Evolutionary conservation across 2,113 vertebrate genomes (phyloP).

Genomic region (Tupaia chinensis): DNA sequence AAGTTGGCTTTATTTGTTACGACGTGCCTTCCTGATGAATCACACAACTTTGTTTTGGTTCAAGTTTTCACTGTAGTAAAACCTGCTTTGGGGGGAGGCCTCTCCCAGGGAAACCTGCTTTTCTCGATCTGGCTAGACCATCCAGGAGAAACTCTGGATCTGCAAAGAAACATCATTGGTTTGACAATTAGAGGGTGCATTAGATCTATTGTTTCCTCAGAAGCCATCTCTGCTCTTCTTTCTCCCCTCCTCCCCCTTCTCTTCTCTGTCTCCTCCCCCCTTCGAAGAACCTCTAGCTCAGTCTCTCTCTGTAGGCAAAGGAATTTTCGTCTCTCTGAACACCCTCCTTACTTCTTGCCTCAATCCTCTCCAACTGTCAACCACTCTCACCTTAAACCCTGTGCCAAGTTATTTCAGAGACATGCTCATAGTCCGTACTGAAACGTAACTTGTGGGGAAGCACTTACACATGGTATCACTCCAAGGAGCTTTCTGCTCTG

Average conservation of each 20-base stretch:
- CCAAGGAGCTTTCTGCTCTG: constrained; percentile 19
- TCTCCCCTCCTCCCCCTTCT: not conserved
- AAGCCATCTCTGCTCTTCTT: constrained; percentile 37
- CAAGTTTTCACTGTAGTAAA: constrained; percentile 80
- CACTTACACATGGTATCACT: not conserved
- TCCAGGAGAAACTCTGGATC: constrained; percentile 57
- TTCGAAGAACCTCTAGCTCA: constrained; percentile 50
- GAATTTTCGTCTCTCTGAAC: not conserved
- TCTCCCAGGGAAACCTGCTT: constrained; percentile 67
- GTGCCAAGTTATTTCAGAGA: constrained; percentile 34
- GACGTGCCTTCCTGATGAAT: constrained; percentile 79
- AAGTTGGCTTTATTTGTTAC: constrained; percentile 83
- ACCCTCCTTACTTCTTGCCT: constrained; percentile 29
- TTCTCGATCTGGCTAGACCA: constrained; percentile 56
- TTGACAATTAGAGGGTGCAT: constrained; percentile 60
- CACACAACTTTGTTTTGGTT: constrained; percentile 82
- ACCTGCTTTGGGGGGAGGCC: constrained; percentile 55
- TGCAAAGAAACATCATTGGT: constrained; percentile 32
- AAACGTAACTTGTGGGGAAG: constrained; percentile 41
- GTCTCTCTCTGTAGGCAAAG: constrained; percentile 55
- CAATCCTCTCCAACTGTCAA: not conserved
- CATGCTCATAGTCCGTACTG: not conserved
- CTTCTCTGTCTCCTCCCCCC: not conserved
- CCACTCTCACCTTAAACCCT: constrained; percentile 38
- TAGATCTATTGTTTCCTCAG: constrained; percentile 76